Percentiles rank a stretch among this genome's conserved stretches.
Evolutionary conservation across 2,113 vertebrate species (phyloP).

Genomic region (Erythrolamprus reginae): DNA sequence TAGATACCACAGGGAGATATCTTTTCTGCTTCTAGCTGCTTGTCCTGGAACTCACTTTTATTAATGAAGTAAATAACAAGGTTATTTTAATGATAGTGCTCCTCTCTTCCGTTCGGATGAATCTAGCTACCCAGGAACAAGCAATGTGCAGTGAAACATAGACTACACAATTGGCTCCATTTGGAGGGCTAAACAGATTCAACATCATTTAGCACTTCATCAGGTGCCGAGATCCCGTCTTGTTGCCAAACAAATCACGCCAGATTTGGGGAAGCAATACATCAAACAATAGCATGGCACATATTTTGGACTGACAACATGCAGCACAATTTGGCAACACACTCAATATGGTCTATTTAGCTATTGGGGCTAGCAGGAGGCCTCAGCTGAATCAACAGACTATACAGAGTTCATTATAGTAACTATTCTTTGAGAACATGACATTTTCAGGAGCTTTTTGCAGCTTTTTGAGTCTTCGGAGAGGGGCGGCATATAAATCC

Average conservation of each 20-base stretch:
- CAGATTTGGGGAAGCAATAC: not conserved
- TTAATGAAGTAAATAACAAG: not conserved
- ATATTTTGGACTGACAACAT: not conserved
- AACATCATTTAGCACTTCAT: not conserved
- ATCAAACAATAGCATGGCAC: not conserved
- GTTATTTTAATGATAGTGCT: not conserved
- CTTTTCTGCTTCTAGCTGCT: not conserved
- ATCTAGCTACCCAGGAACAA: not conserved
- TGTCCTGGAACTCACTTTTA: not conserved
- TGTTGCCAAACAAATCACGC: not conserved
- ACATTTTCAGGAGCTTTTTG: not conserved
- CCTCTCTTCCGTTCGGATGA: not conserved
- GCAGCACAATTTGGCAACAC: not conserved
- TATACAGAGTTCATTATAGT: not conserved
- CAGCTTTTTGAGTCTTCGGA: too few relatives aligned
- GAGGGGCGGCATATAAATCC: too few relatives aligned
- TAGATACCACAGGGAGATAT: not conserved
- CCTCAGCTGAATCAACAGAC: not conserved
- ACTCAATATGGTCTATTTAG: not conserved
- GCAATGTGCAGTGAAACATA: not conserved
- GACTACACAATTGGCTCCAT: not conserved
- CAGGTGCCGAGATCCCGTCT: not conserved
- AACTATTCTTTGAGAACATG: not conserved
- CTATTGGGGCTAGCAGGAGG: not conserved
- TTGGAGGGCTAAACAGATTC: not conserved